These are phyloP conservation scores for Squalus acanthias DNA, from an alignment of 2,797 vertebrate genomes.

Conservation along the genomic window DNA sequence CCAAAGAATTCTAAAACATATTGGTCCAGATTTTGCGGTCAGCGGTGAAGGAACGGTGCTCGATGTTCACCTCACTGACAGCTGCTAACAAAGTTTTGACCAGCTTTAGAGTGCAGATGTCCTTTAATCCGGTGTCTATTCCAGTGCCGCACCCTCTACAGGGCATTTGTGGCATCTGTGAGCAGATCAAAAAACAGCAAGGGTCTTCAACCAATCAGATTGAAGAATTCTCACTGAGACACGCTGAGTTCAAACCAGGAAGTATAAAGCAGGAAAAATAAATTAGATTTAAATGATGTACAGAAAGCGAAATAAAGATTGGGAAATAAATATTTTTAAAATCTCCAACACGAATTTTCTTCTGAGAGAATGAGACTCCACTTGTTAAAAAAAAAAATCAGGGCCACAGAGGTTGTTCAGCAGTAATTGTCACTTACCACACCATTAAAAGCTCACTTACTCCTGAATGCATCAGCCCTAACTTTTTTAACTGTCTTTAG, in stretches of 20 bases:
- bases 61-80: neutral
- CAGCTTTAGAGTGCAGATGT: neutral
- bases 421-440: neutral
- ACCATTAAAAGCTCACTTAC: neutral
- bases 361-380: neutral
- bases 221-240: neutral
- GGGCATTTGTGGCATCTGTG: neutral
- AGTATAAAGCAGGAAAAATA: neutral
- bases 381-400: neutral
- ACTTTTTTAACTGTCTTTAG: neutral
- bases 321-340: neutral
- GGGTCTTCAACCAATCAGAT: neutral
- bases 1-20: neutral
- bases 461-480: neutral
- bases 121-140: neutral
- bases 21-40: too few relatives aligned
- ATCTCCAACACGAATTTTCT: neutral
- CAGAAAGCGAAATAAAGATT: neutral
- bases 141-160: neutral
- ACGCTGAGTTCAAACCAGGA: neutral
- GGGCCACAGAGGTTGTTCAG: neutral
- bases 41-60: too few relatives aligned
- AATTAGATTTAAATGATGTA: neutral
- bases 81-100: neutral
- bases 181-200: neutral